Evolutionary conservation across 2,797 vertebrate genomes (phyloP).

Genomic region (Lacerta bilineata): DNA sequence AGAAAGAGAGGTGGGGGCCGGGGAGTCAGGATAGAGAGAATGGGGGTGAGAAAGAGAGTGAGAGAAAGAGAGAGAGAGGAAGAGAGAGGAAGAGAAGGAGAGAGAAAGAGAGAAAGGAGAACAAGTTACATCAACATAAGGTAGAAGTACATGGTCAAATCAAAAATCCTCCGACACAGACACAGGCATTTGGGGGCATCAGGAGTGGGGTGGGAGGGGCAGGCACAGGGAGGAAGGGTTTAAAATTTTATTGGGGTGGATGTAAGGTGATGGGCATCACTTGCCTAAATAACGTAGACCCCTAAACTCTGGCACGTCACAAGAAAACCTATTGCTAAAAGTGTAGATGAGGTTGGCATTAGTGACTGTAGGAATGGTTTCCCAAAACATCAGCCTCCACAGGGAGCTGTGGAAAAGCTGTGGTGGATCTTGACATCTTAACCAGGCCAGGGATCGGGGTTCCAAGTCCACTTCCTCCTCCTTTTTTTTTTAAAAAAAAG

Average conservation of each 20-base stretch:
- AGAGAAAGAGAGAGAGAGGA: conserved; percentile 35
- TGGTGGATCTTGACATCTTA: background rate
- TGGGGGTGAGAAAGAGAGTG: conserved; percentile 29
- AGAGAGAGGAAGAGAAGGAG: conserved; percentile 32
- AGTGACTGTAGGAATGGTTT: background rate
- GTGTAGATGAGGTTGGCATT: background rate
- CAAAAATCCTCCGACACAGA: conserved; percentile 61
- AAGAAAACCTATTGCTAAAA: background rate
- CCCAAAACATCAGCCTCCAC: background rate
- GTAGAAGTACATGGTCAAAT: conserved; percentile 72
- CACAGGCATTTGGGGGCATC: conserved; percentile 19
- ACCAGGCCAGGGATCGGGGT: background rate
- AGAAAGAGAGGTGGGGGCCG: conserved; percentile 51
- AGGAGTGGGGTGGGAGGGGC: background rate
- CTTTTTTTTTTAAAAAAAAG: background rate
- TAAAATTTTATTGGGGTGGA: background rate
- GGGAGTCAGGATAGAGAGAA: conserved; percentile 34
- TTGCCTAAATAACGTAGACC: background rate
- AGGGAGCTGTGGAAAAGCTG: too few species aligned
- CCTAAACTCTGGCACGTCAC: background rate
- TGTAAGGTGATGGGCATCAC: background rate
- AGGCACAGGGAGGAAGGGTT: background rate
- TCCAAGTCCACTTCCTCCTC: background rate
- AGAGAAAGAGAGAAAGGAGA: conserved; percentile 65
- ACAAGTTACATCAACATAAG: conserved; percentile 83